Evolutionary conservation across 2,113 vertebrate genomes (phyloP).

Genomic region (Oostethus manadensis): DNA sequence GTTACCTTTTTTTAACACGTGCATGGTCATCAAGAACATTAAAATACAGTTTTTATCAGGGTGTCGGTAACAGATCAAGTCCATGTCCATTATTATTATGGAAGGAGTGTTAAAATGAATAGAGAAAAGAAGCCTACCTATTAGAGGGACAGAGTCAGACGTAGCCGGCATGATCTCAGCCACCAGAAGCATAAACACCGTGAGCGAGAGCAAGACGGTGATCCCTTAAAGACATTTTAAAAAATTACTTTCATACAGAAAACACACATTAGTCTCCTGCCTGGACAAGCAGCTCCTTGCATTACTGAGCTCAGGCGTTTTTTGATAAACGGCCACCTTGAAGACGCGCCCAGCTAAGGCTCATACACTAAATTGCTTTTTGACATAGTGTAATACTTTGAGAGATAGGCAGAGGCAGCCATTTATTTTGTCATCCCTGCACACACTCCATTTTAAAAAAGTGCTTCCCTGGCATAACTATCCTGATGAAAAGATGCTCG

Average conservation of each 20-base stretch:
- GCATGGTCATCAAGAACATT: no score
- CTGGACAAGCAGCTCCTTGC: neutral
- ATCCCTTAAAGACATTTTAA: constrained; percentile 58
- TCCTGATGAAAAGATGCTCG: constrained; percentile 29
- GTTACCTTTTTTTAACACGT: no score
- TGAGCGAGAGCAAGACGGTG: constrained; percentile 70
- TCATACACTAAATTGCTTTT: constrained; percentile 26
- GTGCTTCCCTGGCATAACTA: constrained; percentile 58
- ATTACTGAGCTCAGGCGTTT: constrained; percentile 14
- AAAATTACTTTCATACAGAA: constrained; percentile 4
- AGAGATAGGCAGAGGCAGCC: constrained; percentile 8
- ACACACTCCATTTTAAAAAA: constrained; percentile 41
- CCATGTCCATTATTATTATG: no score
- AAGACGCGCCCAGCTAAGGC: constrained; percentile 20
- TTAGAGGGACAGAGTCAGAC: constrained; percentile 73
- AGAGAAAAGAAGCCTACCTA: constrained; percentile 48
- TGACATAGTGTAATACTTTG: constrained; percentile 16
- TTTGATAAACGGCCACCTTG: constrained; percentile 46
- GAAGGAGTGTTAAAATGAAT: no score
- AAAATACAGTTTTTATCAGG: no score
- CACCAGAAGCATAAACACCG: constrained; percentile 71
- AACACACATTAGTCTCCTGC: constrained; percentile 6
- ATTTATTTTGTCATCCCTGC: constrained; percentile 10
- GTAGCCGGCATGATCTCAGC: constrained; percentile 72
- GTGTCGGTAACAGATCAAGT: no score